These are phyloP conservation scores for Meiosimyza decipiens DNA, from an alignment of 2,888 invertebrate species.

Conservation along the genomic window DNA sequence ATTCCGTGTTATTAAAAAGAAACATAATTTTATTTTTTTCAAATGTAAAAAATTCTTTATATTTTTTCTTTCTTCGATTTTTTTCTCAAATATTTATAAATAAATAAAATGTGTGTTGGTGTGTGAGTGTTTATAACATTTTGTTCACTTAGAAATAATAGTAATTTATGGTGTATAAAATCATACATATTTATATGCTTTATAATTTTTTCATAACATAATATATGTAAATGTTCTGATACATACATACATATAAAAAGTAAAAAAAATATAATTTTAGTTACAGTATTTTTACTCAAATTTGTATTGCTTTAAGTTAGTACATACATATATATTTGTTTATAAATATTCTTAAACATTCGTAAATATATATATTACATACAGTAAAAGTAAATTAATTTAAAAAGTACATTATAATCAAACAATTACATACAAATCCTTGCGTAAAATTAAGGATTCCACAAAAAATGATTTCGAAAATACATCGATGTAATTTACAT, in stretches of 20 bases:
- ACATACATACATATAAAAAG: not conserved
- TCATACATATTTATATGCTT: conserved; percentile 11
- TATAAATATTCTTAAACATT: conserved; percentile 6
- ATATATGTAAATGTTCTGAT: not conserved
- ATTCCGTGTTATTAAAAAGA: too few relatives aligned
- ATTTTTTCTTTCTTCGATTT: conserved; percentile 38
- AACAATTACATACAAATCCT: conserved; percentile 35
- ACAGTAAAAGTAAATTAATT: conserved; percentile 16
- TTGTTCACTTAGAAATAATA: conserved; percentile 34
- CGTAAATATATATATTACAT: conserved; percentile 3
- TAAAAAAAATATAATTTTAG: conserved; percentile 10
- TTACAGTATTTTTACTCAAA: conserved; percentile 10
- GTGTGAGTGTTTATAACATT: conserved; percentile 27
- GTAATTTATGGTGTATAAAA: conserved; percentile 25
- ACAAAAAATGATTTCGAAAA: not conserved
- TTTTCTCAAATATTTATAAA: conserved; percentile 30
- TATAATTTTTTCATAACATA: not conserved
- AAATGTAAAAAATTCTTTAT: conserved; percentile 39
- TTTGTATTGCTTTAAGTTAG: conserved; percentile 17
- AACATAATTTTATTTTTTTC: conserved; percentile 5
- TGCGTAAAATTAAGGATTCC: conserved; percentile 33
- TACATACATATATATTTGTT: conserved; percentile 13
- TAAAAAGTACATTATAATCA: conserved; percentile 18
- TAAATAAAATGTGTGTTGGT: conserved; percentile 33
- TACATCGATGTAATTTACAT: conserved; percentile 29